These are phyloP conservation scores for Sinelater perroti DNA, from an alignment of 2,888 invertebrate species.

Conservation along the genomic window DNA sequence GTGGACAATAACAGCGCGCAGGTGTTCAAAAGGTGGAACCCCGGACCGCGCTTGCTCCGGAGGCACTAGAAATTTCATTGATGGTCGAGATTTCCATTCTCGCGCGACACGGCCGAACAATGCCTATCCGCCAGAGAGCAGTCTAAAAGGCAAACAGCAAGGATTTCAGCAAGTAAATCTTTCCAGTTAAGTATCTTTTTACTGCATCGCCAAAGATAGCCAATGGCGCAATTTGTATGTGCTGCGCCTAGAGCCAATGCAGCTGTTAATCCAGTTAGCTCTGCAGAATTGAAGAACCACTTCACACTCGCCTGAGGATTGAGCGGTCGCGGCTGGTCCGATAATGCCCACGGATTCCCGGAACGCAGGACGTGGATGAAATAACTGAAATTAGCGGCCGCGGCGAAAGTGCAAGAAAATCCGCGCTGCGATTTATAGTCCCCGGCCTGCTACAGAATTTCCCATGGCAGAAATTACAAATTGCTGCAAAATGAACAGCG, in stretches of 20 bases:
- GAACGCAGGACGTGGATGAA: slow-evolving; percentile 47
- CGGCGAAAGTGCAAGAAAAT: slow-evolving; percentile 8
- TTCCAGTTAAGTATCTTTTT: slow-evolving; percentile 42
- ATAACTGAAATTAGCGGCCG: slow-evolving; percentile 33
- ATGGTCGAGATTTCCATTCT: too few species aligned
- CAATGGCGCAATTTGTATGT: slow-evolving; percentile 58
- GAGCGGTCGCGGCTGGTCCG: slow-evolving; percentile 53
- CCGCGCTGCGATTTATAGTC: background rate
- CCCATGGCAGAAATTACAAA: slow-evolving; percentile 29
- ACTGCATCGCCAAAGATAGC: slow-evolving; percentile 52
- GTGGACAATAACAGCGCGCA: background rate
- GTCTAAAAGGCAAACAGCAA: slow-evolving; percentile 18
- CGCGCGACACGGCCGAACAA: too few species aligned
- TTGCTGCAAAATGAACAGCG: slow-evolving; percentile 23
- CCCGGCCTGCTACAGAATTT: slow-evolving; percentile 20
- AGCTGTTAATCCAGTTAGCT: slow-evolving; percentile 55
- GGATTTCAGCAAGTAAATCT: slow-evolving; percentile 34
- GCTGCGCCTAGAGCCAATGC: slow-evolving; percentile 51
- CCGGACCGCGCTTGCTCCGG: too few species aligned
- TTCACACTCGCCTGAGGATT: slow-evolving; percentile 57
- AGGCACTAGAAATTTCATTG: too few species aligned
- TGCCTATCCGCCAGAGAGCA: too few species aligned
- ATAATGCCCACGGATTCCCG: slow-evolving; percentile 50
- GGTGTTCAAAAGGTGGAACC: too few species aligned
- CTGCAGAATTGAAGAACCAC: slow-evolving; percentile 55